These are phyloP conservation scores for Passerina amoena DNA, from an alignment of 2,113 vertebrate genomes.

Conservation along the genomic window DNA sequence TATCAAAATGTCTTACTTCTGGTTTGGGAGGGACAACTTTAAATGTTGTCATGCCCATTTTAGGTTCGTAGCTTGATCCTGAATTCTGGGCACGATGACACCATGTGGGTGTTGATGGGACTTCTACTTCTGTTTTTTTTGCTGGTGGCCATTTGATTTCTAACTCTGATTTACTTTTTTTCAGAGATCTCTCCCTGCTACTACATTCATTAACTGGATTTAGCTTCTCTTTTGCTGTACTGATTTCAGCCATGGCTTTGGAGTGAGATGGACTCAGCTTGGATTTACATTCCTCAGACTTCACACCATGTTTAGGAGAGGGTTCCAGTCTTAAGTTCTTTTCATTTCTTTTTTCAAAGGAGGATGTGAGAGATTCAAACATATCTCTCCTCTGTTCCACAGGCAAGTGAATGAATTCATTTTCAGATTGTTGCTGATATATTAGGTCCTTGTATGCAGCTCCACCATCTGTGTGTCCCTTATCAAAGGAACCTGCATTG, in stretches of 20 bases:
- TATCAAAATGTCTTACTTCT: constrained; percentile 61
- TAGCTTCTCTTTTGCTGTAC: not conserved
- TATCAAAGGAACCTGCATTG: constrained; percentile 72
- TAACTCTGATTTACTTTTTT: not conserved
- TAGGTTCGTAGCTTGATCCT: constrained; percentile 74
- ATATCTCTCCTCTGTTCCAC: not conserved
- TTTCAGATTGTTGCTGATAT: not conserved
- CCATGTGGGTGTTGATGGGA: constrained; percentile 22
- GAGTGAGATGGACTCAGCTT: not conserved
- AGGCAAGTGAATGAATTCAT: not conserved
- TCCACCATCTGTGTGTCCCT: not conserved
- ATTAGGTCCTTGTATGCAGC: not conserved
- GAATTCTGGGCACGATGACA: constrained; percentile 58
- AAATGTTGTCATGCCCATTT: constrained; percentile 89
- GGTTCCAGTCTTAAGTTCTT: not conserved
- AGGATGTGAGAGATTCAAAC: not conserved
- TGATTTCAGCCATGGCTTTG: not conserved
- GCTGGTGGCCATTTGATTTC: not conserved
- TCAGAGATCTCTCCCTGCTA: not conserved
- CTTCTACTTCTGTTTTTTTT: not conserved
- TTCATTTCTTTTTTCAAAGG: not conserved
- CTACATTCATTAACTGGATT: not conserved
- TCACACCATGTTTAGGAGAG: not conserved
- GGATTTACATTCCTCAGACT: not conserved
- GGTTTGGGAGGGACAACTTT: constrained; percentile 90